A percentile compares a stretch with the other conserved stretches of the same genome.
These are phyloP conservation scores for Plumapathes pennacea DNA, from an alignment of 92 coral and sea anemone species.

Conservation along the genomic window DNA sequence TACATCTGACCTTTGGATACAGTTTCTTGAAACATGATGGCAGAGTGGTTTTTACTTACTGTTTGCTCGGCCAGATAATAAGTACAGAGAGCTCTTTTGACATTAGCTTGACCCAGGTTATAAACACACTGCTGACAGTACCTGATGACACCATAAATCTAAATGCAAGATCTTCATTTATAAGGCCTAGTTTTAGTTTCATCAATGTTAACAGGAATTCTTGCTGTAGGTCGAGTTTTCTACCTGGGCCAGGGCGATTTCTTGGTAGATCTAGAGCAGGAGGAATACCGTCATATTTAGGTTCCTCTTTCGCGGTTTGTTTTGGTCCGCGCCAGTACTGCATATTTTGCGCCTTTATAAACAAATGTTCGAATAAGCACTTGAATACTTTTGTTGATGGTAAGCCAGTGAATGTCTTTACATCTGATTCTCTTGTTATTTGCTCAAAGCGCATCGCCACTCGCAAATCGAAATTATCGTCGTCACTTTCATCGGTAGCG, in stretches of 20 bases:
- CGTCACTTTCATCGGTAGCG: too few relatives aligned
- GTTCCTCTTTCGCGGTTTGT: constrained; percentile 46
- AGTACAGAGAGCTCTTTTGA: constrained; percentile 61
- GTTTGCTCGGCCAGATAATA: constrained; percentile 57
- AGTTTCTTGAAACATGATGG: constrained; percentile 47
- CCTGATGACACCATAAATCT: too few relatives aligned
- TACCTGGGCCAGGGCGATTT: too few relatives aligned
- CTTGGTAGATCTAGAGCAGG: constrained; percentile 8
- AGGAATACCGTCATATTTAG: too few relatives aligned
- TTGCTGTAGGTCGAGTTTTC: too few relatives aligned
- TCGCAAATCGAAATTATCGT: too few relatives aligned
- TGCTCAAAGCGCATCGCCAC: constrained; percentile 47
- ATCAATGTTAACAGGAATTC: too few relatives aligned
- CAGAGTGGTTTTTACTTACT: constrained; percentile 45
- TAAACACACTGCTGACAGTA: constrained; percentile 48
- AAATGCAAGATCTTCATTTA: too few relatives aligned
- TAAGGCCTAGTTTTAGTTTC: too few relatives aligned
- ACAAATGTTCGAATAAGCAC: constrained; percentile 38
- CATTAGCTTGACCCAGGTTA: constrained; percentile 50
- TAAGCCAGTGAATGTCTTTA: constrained; percentile 42
- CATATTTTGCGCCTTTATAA: constrained; percentile 43
- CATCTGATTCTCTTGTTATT: constrained; percentile 33
- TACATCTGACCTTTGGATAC: constrained; percentile 50
- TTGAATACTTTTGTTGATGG: constrained; percentile 34
- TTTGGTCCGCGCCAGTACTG: constrained; percentile 69